Conservation (phyloP, 1,140 invertebrate species). For the Drosophila watanabei region DNA sequence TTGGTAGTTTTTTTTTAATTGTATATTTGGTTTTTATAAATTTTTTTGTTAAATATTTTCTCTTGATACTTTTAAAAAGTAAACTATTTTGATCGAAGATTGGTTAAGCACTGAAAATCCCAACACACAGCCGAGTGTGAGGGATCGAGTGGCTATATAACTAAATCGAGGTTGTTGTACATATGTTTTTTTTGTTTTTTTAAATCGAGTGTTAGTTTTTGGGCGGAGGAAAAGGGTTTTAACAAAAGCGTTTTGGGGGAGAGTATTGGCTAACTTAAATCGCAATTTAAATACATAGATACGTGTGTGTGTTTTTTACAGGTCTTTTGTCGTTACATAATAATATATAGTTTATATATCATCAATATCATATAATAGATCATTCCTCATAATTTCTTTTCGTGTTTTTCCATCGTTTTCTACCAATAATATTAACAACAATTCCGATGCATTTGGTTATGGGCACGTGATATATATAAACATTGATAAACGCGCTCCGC, state of each 20-base stretch:
- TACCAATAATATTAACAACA: slow-evolving; percentile 81
- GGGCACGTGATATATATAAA: slow-evolving; percentile 60
- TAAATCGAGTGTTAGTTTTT: slow-evolving; percentile 10
- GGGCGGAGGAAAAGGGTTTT: slow-evolving; percentile 44
- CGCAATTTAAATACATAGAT: slow-evolving; percentile 70
- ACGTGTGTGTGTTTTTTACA: slow-evolving; percentile 64
- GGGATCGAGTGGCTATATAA: slow-evolving; percentile 34
- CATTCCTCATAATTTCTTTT: slow-evolving; percentile 29
- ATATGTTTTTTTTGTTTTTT: not conserved
- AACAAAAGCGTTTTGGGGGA: slow-evolving; percentile 60
- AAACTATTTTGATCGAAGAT: slow-evolving; percentile 73
- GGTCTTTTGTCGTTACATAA: slow-evolving; percentile 74
- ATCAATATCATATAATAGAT: slow-evolving; percentile 57
- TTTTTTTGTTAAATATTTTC: slow-evolving; percentile 40
- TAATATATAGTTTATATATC: slow-evolving; percentile 22
- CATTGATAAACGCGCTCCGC: slow-evolving; percentile 66
- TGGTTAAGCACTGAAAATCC: slow-evolving; percentile 58
- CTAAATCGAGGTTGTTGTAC: slow-evolving; percentile 37
- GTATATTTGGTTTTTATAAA: slow-evolving; percentile 74
- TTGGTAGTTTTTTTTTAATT: slow-evolving; percentile 51
- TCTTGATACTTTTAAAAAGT: slow-evolving; percentile 77
- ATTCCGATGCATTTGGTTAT: slow-evolving; percentile 67
- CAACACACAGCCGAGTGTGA: slow-evolving; percentile 31
- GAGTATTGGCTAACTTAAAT: slow-evolving; percentile 70
- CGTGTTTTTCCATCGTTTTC: slow-evolving; percentile 19